phyloP scores from a whole-genome alignment of 2,888 invertebrate species.

The Ctena decussata region DNA sequence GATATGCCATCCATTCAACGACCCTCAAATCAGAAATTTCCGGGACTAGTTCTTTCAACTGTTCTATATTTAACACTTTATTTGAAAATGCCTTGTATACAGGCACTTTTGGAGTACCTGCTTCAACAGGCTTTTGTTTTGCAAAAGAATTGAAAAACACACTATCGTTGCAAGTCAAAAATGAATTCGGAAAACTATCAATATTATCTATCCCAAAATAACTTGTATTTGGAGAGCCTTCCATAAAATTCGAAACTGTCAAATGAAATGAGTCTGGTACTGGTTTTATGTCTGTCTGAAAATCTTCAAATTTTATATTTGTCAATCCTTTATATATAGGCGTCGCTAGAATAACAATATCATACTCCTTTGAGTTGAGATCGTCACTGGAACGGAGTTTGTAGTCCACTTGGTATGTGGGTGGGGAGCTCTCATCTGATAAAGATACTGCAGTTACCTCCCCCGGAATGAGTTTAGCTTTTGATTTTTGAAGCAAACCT shows the following conservation, averaged over 20 bases:
- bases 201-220: constrained; percentile 86
- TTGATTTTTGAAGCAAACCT: constrained; percentile 82
- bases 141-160: constrained; percentile 88
- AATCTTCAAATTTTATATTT: constrained; percentile 88
- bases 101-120: constrained; percentile 61
- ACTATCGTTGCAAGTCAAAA: constrained; percentile 88
- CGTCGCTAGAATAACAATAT: constrained; percentile 89
- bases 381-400: constrained; percentile 36
- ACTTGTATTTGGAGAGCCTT: constrained; percentile 88
- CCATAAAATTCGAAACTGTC: constrained; percentile 89
- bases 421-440: constrained; percentile 68
- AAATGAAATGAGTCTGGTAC: constrained; percentile 87
- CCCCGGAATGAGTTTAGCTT: constrained; percentile 86
- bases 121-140: constrained; percentile 80
- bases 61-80: constrained; percentile 86
- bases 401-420: constrained; percentile 77
- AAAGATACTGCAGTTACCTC: constrained; percentile 77
- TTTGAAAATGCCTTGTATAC: constrained; percentile 90
- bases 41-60: constrained; percentile 88
- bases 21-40: constrained; percentile 73
- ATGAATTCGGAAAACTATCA: constrained; percentile 83
- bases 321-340: constrained; percentile 87
- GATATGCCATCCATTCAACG: constrained; percentile 83
- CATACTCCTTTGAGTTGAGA: constrained; percentile 86
- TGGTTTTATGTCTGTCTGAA: constrained; percentile 78